Base-by-base conservation (phyloP, 2,113 vertebrate genomes). In the Nesogale talazaci region DNA sequence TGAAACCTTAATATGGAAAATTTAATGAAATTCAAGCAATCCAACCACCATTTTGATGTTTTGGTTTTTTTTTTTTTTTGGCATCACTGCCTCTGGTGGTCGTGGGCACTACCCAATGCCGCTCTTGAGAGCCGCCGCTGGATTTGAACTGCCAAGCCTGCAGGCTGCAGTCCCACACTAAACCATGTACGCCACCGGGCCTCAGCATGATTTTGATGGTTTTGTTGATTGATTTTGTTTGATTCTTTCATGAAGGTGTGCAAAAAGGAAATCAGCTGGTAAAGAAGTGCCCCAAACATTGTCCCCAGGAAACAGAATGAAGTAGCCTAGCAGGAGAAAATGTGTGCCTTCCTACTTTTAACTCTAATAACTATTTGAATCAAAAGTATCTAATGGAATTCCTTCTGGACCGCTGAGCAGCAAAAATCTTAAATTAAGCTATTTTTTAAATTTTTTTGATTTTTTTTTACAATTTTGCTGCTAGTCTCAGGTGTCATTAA, bases 241-340 rank as follows among this genome's bases (percentile, higher is more conserved):
- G 6, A 19, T 34, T 69, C 57, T 96, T 97, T 89, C 93, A 10
- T 83, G 57, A 96, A 96, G 89, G 95, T 52, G 75, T 96, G 89
- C 78, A 82, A 80, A 93, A 96, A 94, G 95, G 52, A 97, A 85
- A 95, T 94, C 81, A 92, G 79, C 83, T 83, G n/a, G 22, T 23
- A 65, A 65, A 27, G 63, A 29, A 10, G 9, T 25, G 25, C 63
- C 25, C 9, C 63, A 25, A 7, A 65, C 63, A 65, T 14, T 65
- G 63, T 65, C 63, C 25, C 25, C 25, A 65, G 22, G 3, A 15
- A 65, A 76, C 27, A 11, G 22, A 69, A 67, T n/a, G 83, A 46
- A 11, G 14, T 42, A 57, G 56, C 25, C n/a, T 25, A 19, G 57
- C 79, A 87, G n/a, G 34, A 79, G 36, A 23, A 59, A 46, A 27